Conservation (phyloP, 2,797 vertebrate species). For the Bovichtus variegatus region DNA sequence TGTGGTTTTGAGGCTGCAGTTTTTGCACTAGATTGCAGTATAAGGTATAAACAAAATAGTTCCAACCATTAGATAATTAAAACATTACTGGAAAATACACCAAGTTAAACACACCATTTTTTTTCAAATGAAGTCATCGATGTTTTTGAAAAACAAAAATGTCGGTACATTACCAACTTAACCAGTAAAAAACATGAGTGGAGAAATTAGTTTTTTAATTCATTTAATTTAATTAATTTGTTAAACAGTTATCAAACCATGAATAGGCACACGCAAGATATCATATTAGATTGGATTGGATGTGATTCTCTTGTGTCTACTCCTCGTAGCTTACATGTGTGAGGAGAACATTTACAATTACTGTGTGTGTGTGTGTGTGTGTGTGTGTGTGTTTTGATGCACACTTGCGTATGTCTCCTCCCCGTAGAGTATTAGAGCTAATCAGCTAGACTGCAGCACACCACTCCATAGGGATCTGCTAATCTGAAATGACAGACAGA, state of each 20-base stretch:
- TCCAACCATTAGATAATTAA: neutral
- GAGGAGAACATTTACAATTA: neutral
- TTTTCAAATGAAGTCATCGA: neutral
- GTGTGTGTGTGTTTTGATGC: neutral
- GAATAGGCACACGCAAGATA: neutral
- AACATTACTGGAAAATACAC: neutral
- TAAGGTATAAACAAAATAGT: neutral
- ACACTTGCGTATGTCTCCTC: neutral
- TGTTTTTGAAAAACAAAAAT: neutral
- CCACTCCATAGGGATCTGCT: slow-evolving; percentile 12
- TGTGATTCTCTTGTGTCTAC: neutral
- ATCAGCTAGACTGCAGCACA: slow-evolving; percentile 45
- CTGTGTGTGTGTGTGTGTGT: neutral
- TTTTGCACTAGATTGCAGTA: neutral
- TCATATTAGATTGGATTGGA: neutral
- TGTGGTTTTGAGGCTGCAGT: neutral
- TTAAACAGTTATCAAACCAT: too few species aligned
- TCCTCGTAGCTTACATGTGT: neutral
- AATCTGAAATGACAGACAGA: slow-evolving; percentile 49
- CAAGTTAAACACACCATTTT: neutral
- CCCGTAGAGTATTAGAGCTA: slow-evolving; percentile 47
- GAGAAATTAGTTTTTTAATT: too few species aligned
- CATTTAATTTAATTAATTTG: too few species aligned
- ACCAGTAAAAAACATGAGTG: neutral
- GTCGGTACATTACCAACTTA: neutral